Evolutionary conservation across 1,140 invertebrate species (phyloP).

Genomic region (Cyclargus thomasi): DNA sequence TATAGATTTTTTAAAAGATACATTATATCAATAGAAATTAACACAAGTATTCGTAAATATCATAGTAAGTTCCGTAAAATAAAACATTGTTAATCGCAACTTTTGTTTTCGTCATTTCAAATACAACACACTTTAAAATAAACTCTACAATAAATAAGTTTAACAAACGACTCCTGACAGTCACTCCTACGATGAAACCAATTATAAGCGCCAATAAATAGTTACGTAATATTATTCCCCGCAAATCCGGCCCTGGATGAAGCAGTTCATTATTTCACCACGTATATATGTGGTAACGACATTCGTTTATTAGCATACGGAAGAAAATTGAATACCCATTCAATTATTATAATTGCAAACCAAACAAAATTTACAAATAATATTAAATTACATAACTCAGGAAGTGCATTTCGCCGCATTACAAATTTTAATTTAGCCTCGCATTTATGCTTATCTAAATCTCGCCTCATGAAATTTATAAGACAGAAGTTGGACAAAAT

Average conservation of each 20-base stretch:
- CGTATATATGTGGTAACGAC: slow-evolving; percentile 28
- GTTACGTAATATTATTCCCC: slow-evolving; percentile 3
- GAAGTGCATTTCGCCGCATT: slow-evolving; percentile 20
- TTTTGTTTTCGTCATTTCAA: neutral
- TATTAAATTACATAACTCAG: slow-evolving; percentile 24
- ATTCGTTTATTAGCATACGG: slow-evolving; percentile 26
- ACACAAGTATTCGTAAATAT: too few relatives aligned
- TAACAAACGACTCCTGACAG: neutral
- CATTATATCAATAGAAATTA: too few relatives aligned
- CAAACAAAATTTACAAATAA: slow-evolving; percentile 23
- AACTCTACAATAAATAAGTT: neutral
- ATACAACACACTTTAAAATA: neutral
- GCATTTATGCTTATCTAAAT: slow-evolving; percentile 45
- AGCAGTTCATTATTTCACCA: slow-evolving; percentile 27
- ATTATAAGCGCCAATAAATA: slow-evolving; percentile 11
- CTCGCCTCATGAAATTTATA: slow-evolving; percentile 49
- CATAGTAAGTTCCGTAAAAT: too few relatives aligned
- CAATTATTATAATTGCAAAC: slow-evolving; percentile 25
- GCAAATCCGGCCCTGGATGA: slow-evolving; percentile 23
- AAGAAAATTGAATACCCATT: slow-evolving; percentile 28
- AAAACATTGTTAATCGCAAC: too few relatives aligned
- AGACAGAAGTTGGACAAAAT: slow-evolving; percentile 37
- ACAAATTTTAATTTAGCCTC: slow-evolving; percentile 33
- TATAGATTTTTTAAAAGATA: too few relatives aligned
- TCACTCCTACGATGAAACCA: neutral